Percentiles rank a stretch among this genome's conserved stretches.
Conservation (phyloP, 2,888 invertebrate genomes). For the Phaedon cochleariae region DNA sequence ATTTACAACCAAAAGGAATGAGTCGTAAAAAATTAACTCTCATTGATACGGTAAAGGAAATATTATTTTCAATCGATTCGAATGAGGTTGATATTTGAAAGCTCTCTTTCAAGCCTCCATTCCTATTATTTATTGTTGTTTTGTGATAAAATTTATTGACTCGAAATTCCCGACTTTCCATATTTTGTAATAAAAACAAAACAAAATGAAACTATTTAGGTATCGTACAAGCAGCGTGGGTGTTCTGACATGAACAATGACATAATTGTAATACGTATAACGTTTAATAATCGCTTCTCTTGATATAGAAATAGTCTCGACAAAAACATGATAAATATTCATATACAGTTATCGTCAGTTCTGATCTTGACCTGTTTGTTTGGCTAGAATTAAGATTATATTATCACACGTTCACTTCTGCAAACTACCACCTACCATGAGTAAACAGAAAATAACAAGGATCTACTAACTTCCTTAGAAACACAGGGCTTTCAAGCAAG, state of each 20-base stretch:
- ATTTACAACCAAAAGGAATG: not conserved
- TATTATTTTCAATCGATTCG: not conserved
- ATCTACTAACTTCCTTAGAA: not conserved
- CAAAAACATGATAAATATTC: not conserved
- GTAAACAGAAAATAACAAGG: not conserved
- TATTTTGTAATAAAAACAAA: too few relatives aligned
- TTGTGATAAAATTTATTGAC: too few relatives aligned
- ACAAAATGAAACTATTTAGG: too few relatives aligned
- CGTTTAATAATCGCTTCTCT: too few relatives aligned
- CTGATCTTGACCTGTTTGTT: conserved; percentile 9
- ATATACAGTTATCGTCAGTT: not conserved
- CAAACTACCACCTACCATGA: not conserved
- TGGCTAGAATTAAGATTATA: conserved; percentile 10
- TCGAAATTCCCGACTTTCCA: too few relatives aligned
- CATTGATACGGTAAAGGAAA: not conserved
- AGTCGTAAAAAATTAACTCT: not conserved
- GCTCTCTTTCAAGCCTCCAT: too few relatives aligned
- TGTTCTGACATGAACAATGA: too few relatives aligned
- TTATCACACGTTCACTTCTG: conserved; percentile 15
- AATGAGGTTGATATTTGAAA: not conserved
- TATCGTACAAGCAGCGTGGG: too few relatives aligned
- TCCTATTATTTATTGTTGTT: too few relatives aligned
- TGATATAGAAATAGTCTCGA: too few relatives aligned
- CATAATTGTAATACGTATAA: too few relatives aligned
- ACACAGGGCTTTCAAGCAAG: too few relatives aligned